Conservation (phyloP, 2,113 vertebrate genomes). For the Caloenas nicobarica region DNA sequence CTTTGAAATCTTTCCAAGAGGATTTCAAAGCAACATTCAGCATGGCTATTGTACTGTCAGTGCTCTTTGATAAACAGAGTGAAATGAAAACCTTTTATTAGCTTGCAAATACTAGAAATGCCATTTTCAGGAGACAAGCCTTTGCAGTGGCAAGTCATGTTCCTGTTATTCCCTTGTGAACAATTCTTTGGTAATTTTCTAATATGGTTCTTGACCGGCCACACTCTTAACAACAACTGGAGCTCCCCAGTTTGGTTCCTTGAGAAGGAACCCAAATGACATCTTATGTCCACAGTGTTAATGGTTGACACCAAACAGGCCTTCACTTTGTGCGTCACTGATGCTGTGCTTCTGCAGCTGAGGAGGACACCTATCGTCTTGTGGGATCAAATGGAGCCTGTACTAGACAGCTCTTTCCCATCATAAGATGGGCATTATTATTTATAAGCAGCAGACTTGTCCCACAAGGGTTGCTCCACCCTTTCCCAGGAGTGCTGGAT, state of each 20-base stretch:
- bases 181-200: neutral
- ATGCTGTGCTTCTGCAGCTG: neutral
- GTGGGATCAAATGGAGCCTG: accelerated
- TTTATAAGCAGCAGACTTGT: neutral
- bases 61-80: neutral
- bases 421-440: neutral
- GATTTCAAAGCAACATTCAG: neutral
- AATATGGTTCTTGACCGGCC: neutral
- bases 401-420: neutral
- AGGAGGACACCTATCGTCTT: neutral
- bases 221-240: neutral
- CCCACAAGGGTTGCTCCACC: neutral
- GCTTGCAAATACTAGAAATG: neutral
- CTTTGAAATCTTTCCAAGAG: neutral
- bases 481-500: neutral
- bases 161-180: neutral
- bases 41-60: neutral
- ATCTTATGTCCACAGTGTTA: neutral
- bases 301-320: neutral
- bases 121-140: neutral
- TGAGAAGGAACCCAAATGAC: neutral
- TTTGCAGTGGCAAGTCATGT: neutral
- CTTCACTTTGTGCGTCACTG: neutral
- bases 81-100: neutral
- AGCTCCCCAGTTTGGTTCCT: neutral